A percentile compares a stretch with the other conserved stretches of the same genome.
phyloP scores from a whole-genome alignment of 2,888 invertebrate species.

The Agrilus biguttatus region DNA sequence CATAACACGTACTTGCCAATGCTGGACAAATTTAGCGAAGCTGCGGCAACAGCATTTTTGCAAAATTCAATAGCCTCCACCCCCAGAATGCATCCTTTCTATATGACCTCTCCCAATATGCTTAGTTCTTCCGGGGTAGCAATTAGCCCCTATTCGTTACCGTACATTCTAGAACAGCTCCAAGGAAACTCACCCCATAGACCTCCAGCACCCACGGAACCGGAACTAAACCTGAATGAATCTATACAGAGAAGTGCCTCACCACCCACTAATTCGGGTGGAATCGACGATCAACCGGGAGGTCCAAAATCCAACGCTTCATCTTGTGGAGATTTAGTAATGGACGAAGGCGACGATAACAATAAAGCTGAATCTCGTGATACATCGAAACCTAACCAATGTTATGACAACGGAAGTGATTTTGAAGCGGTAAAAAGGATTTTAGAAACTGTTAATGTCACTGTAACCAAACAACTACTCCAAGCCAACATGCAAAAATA shows the following conservation, averaged over 20 bases:
- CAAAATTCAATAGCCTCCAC: constrained; percentile 37
- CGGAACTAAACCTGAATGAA: constrained; percentile 7
- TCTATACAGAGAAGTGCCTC: constrained; percentile 21
- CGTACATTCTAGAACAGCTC: constrained; percentile 52
- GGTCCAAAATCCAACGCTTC: constrained; percentile 26
- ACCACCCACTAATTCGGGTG: constrained; percentile 11
- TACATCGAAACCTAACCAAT: constrained; percentile 15
- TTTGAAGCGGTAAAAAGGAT: constrained; percentile 55
- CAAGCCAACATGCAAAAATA: constrained; percentile 54
- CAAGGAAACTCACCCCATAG: constrained; percentile 36
- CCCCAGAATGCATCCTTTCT: constrained; percentile 46
- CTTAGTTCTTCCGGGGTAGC: constrained; percentile 25
- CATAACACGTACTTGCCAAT: constrained; percentile 58
- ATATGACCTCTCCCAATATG: constrained; percentile 41
- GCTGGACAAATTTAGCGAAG: constrained; percentile 53
- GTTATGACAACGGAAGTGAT: constrained; percentile 34
- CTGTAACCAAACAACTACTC: constrained; percentile 59
- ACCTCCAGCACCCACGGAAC: constrained; percentile 30
- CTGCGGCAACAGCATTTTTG: constrained; percentile 44
- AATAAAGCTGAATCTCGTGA: constrained; percentile 19
- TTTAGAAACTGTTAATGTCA: constrained; percentile 59
- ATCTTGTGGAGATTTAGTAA: constrained; percentile 42
- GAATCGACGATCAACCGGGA: constrained; percentile 29
- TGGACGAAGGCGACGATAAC: constrained; percentile 52
- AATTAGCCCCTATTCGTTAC: constrained; percentile 37